Conservation (phyloP, 2,888 invertebrate genomes). For the Ptilodon capucinus region DNA sequence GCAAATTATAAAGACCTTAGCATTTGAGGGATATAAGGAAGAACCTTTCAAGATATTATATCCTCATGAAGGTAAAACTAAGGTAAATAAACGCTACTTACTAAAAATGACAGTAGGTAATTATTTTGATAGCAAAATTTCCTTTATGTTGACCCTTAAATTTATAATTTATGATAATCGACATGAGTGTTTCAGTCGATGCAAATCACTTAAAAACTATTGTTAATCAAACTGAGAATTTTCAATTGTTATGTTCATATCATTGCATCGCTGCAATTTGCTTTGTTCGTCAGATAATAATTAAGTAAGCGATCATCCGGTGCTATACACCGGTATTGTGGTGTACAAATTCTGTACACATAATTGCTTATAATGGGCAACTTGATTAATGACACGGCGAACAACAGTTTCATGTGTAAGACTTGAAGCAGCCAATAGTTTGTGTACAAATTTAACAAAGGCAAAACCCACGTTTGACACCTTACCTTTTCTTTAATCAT, state of each 20-base stretch:
- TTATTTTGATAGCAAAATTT: too few species aligned
- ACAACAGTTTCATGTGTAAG: conserved; percentile 4
- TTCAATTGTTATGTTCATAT: too few species aligned
- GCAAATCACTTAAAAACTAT: too few species aligned
- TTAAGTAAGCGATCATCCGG: conserved; percentile 1
- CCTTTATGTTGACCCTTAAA: too few species aligned
- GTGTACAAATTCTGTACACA: conserved; percentile 1
- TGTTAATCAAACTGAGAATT: too few species aligned
- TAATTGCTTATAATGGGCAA: conserved; percentile 10
- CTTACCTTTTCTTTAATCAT: not conserved
- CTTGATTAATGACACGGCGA: conserved; percentile 4
- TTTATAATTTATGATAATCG: too few species aligned
- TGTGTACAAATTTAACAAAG: conserved; percentile 6
- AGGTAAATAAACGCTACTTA: too few species aligned
- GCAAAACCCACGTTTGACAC: conserved; percentile 10
- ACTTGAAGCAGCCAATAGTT: conserved; percentile 2
- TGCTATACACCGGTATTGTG: conserved; percentile 1
- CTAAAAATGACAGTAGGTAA: too few species aligned
- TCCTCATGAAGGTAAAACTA: not conserved
- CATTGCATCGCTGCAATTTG: not conserved
- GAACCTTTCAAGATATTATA: not conserved
- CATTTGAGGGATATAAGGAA: not conserved
- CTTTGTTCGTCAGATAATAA: conserved; percentile 4
- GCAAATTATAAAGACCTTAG: not conserved
- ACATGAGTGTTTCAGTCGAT: too few species aligned